Evolutionary conservation across 2,113 vertebrate genomes (phyloP).

Genomic region (Syngnathoides biaculeatus): DNA sequence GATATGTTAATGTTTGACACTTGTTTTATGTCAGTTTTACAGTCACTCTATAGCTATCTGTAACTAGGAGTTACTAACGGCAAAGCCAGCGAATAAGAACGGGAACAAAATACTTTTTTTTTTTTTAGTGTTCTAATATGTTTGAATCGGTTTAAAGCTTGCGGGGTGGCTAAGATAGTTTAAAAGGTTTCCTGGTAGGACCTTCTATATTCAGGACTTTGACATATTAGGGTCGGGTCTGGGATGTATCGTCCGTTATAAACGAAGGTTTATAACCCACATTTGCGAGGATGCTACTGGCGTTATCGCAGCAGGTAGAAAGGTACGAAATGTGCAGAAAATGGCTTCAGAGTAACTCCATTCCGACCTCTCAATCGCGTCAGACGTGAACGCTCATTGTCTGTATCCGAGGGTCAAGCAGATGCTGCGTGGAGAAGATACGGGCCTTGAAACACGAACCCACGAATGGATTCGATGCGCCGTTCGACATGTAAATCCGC

Average conservation of each 20-base stretch:
- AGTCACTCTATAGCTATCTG: neutral
- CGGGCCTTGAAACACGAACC: constrained; percentile 24
- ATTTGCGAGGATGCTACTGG: neutral
- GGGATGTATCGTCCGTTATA: neutral
- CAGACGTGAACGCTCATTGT: constrained; percentile 2
- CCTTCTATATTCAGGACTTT: too few relatives aligned
- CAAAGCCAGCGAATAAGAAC: neutral
- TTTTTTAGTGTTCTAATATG: neutral
- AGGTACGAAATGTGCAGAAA: neutral
- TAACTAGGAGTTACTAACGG: too few relatives aligned
- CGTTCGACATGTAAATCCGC: constrained; percentile 1
- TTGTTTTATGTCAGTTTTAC: neutral
- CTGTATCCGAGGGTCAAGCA: constrained; percentile 2
- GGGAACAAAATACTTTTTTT: neutral
- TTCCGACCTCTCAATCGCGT: neutral
- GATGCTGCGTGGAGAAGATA: constrained; percentile 37
- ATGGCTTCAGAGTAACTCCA: neutral
- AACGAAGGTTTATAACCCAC: neutral
- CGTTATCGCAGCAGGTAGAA: neutral
- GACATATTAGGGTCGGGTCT: too few relatives aligned
- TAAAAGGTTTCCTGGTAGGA: too few relatives aligned
- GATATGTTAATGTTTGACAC: neutral
- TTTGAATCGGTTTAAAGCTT: neutral
- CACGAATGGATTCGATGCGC: constrained; percentile 27
- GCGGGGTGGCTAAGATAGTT: too few relatives aligned